Evolutionary conservation across 2,797 vertebrate species (phyloP), one percentile per base, ranked within the genome.

Genomic region (Rhadinocentrus ornatus): DNA sequence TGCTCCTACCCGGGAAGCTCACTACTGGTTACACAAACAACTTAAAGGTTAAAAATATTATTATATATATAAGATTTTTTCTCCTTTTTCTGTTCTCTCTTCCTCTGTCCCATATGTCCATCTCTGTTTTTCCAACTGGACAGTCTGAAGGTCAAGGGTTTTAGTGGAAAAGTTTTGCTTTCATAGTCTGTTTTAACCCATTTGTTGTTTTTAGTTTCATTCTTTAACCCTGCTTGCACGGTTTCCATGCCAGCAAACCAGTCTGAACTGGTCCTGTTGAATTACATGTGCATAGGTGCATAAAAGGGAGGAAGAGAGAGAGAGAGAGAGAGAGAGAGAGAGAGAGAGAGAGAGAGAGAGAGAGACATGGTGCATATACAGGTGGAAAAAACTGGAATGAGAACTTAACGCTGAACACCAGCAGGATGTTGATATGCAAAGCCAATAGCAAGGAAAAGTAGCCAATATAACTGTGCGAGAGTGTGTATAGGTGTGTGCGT

Each of bases 241-340:
- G 69, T 81, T 94, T 88, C 92, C 82, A 93, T 94, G 95, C 94
- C 95, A 96, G 95, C 91, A 92, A 94, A 95, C 95, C 93, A 90
- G 96, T 95, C 94, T 95, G 91, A 92, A 95, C 95, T 95, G 94
- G 95, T 95, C 94, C 84, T 81, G 88, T 88, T 84, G 82, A 73
- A 73, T 58, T 61, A 1, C 55, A 34, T 35, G 22, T 71, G 26
- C 39, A 59, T 35, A 50, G 46, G 63, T 64, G 71, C 41, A 70
- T 46, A 13, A 7, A 24, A 27, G 50, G 4, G 13, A 12, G 13
- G 26, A 24, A 24, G 24, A 53, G 13, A 16, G 62, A 26, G 34
- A 53, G 37, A 34, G 55, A 29, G 20, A 22, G 39, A 12, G 11
- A 26, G 48, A 10, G 11, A 10, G 11, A 50, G 48, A 22, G 22